A percentile compares a stretch with the other conserved stretches of the same genome.
Evolutionary conservation across 2,888 invertebrate genomes (phyloP).

Genomic region (Slavum lentiscoides): DNA sequence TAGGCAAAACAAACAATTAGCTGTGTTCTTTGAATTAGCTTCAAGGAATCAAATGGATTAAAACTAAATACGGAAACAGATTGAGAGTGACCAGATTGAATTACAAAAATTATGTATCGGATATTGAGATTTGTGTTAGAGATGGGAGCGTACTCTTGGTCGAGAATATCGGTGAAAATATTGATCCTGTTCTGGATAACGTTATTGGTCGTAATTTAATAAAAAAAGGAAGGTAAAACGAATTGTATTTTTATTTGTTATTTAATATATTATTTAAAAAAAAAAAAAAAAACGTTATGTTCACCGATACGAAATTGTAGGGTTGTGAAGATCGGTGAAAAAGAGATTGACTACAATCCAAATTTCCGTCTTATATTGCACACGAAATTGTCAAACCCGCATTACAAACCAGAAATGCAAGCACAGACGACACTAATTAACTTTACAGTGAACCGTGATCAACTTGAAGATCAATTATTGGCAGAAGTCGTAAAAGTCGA

Average conservation of each 20-base stretch:
- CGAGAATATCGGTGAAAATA: conserved; percentile 85
- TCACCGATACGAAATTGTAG: conserved; percentile 58
- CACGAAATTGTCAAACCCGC: conserved; percentile 92
- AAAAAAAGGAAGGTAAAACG: conserved; percentile 74
- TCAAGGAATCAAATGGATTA: conserved; percentile 94
- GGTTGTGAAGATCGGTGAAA: conserved; percentile 83
- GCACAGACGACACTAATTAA: conserved; percentile 94
- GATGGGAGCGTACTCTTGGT: conserved; percentile 77
- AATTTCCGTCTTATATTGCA: conserved; percentile 83
- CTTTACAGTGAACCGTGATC: conserved; percentile 92
- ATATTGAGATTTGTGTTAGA: conserved; percentile 74
- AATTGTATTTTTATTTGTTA: not conserved
- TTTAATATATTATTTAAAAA: not conserved
- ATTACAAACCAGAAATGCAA: conserved; percentile 96
- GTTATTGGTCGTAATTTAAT: conserved; percentile 84
- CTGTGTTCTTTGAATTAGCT: conserved; percentile 58
- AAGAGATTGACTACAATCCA: conserved; percentile 85
- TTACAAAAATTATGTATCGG: conserved; percentile 80
- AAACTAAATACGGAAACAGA: conserved; percentile 76
- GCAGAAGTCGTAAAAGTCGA: conserved; percentile 93
- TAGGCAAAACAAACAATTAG: no score
- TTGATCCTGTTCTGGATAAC: conserved; percentile 90
- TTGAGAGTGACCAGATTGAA: conserved; percentile 77
- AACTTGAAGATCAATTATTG: conserved; percentile 88
- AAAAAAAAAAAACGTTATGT: no score